A percentile compares a stretch with the other conserved stretches of the same genome.
Conservation (phyloP, 2,888 invertebrate species). For the Leucoma salicis region DNA sequence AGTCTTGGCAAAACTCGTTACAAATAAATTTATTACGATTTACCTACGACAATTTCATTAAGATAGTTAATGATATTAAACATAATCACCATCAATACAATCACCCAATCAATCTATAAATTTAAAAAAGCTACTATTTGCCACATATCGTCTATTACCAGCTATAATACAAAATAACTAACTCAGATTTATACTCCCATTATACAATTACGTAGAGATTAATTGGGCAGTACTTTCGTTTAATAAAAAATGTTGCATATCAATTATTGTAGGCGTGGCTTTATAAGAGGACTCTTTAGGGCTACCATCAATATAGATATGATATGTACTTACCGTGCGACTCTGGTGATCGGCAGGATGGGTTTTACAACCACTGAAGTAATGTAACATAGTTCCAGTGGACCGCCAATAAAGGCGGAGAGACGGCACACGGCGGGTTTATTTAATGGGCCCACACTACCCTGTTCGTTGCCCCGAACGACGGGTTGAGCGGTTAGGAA, state of each 20-base stretch:
- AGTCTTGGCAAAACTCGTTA: too few species aligned
- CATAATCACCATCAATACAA: neutral
- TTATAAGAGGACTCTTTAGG: constrained; percentile 1
- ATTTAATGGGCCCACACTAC: too few species aligned
- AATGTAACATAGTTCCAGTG: too few species aligned
- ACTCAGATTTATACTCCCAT: constrained; percentile 17
- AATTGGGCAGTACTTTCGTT: constrained; percentile 21
- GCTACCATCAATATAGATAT: neutral
- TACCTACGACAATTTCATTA: too few species aligned
- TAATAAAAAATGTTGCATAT: constrained; percentile 19
- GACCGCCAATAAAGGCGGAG: too few species aligned
- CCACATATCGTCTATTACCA: constrained; percentile 1
- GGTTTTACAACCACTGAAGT: too few species aligned
- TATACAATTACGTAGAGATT: constrained; percentile 26
- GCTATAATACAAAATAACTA: constrained; percentile 13
- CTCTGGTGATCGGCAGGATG: too few species aligned
- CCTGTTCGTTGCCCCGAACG: too few species aligned
- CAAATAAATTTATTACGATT: too few species aligned
- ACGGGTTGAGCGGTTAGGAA: too few species aligned
- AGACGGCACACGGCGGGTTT: too few species aligned
- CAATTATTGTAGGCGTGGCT: constrained; percentile 11
- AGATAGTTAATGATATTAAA: neutral
- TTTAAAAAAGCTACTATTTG: neutral
- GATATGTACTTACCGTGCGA: neutral
- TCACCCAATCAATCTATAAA: neutral